Conservation (phyloP, 2,797 vertebrate genomes). For the Naso thynnoides region DNA sequence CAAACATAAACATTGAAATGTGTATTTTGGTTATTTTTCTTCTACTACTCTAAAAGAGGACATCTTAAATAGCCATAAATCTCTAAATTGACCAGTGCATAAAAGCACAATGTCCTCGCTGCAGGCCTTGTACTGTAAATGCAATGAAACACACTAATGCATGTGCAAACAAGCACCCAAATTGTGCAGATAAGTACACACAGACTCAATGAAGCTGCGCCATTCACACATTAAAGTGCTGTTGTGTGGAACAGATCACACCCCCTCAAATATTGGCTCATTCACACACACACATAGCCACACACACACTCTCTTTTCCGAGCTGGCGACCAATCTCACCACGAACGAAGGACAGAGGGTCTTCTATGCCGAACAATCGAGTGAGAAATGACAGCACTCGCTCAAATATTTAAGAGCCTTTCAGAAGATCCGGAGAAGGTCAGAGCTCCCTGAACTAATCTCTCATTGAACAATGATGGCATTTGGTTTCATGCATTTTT, state of each 20-base stretch:
- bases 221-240: slow-evolving; percentile 40
- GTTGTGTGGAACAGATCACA: slow-evolving; percentile 43
- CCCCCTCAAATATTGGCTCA: slow-evolving; percentile 45
- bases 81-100: no score
- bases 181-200: slow-evolving; percentile 8
- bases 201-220: slow-evolving; percentile 26
- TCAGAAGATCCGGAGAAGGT: slow-evolving; percentile 79
- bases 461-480: slow-evolving; percentile 72
- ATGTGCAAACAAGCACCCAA: not conserved
- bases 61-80: no score
- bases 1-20: no score
- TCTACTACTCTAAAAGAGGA: no score
- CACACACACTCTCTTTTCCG: slow-evolving; percentile 36
- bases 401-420: slow-evolving; percentile 82
- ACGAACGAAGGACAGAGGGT: slow-evolving; percentile 64
- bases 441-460: slow-evolving; percentile 75
- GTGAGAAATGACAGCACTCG: slow-evolving; percentile 80
- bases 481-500: slow-evolving; percentile 75
- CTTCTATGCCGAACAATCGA: slow-evolving; percentile 72
- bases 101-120: no score
- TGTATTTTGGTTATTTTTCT: no score
- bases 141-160: not conserved
- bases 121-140: no score
- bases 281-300: slow-evolving; percentile 10
- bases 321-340: slow-evolving; percentile 37